Conservation (phyloP, 2,113 vertebrate genomes). For the Prunella himalayana region DNA sequence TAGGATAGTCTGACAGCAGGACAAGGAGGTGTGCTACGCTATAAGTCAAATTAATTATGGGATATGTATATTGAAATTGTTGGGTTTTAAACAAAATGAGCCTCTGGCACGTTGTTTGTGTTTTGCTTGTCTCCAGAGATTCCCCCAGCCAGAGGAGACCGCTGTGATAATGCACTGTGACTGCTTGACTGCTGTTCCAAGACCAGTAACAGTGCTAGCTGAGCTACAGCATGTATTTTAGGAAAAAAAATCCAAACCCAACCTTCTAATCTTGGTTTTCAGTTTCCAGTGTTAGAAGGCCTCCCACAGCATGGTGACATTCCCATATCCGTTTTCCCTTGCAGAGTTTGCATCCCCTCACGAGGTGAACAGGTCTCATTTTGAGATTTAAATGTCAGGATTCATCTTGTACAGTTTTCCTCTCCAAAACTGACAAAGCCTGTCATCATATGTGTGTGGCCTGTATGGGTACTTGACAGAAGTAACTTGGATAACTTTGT, state of each 20-base stretch:
- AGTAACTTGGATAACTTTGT: not conserved
- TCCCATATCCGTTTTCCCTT: not conserved
- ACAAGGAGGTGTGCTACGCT: not conserved
- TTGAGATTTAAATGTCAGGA: slow-evolving; percentile 18
- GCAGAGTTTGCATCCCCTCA: not conserved
- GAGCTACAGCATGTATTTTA: slow-evolving; percentile 41
- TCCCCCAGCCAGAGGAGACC: not conserved
- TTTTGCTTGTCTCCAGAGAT: slow-evolving; percentile 14
- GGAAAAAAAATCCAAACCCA: slow-evolving; percentile 14
- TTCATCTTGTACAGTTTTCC: not conserved
- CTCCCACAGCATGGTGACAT: slow-evolving; percentile 19
- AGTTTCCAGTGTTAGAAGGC: slow-evolving; percentile 28
- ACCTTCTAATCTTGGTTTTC: slow-evolving; percentile 62
- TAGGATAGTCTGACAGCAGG: not conserved
- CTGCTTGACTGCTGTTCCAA: not conserved
- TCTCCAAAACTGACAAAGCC: not conserved
- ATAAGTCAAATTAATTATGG: not conserved
- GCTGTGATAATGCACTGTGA: not conserved
- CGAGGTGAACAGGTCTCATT: not conserved
- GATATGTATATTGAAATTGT: not conserved
- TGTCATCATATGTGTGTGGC: slow-evolving; percentile 20
- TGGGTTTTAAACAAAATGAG: not conserved
- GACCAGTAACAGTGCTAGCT: not conserved
- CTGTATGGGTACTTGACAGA: not conserved
- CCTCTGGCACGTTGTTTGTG: not conserved